These are phyloP conservation scores for Cottus gobio DNA, from an alignment of 2,113 vertebrate species.

Conservation along the genomic window DNA sequence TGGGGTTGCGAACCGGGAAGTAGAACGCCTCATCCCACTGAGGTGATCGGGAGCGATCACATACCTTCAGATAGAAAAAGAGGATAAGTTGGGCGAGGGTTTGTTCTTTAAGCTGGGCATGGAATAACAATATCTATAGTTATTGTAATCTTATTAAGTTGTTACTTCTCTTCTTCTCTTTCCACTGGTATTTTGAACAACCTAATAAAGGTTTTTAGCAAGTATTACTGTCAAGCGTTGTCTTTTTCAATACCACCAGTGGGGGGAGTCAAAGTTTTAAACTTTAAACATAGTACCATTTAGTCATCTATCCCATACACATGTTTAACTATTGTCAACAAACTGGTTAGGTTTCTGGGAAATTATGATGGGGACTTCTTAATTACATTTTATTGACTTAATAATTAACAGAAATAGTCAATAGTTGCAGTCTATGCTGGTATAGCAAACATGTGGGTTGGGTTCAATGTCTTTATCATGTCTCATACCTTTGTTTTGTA, in stretches of 20 bases:
- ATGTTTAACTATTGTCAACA: background rate
- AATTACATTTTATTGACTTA: background rate
- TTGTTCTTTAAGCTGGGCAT: background rate
- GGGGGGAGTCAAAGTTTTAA: constrained; percentile 1
- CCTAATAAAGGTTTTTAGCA: background rate
- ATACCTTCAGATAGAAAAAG: constrained; percentile 75
- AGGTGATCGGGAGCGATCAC: constrained; percentile 82
- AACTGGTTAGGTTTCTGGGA: background rate
- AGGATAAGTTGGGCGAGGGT: background rate
- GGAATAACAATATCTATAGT: background rate
- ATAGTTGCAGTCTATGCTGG: background rate
- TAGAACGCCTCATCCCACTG: constrained; percentile 88
- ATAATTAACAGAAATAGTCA: background rate
- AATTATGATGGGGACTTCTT: background rate
- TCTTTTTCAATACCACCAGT: constrained; percentile 11
- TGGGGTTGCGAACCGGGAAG: constrained; percentile 86
- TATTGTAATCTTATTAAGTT: background rate
- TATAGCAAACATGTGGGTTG: background rate
- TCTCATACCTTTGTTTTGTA: constrained; percentile 86
- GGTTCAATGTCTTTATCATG: background rate
- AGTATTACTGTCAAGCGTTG: background rate
- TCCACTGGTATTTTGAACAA: background rate
- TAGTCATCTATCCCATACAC: background rate
- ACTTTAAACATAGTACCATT: background rate
- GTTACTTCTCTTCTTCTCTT: background rate